Percentiles rank a stretch among this genome's conserved stretches.
Conservation (phyloP, 2,797 vertebrate species). For the Anomalospiza imberbis region DNA sequence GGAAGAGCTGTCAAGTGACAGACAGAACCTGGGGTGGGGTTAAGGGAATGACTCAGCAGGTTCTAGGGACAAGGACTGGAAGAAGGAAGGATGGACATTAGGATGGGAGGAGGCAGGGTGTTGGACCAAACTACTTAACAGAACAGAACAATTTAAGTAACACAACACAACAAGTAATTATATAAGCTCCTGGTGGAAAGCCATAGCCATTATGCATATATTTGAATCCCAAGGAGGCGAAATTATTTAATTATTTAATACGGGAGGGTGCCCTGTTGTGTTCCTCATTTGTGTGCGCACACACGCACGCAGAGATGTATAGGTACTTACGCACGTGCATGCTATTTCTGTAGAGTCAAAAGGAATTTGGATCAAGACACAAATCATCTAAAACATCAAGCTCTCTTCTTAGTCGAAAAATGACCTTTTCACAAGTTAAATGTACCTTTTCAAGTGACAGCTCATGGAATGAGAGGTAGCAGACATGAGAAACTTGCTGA, state of each 20-base stretch:
- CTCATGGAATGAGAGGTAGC: constrained; percentile 25
- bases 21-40: no score
- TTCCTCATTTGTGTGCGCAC: background rate
- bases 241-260: background rate
- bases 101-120: no score
- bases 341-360: background rate
- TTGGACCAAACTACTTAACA: no score
- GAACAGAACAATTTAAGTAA: no score
- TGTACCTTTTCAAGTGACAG: constrained; percentile 42
- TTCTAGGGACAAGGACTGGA: no score
- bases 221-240: background rate
- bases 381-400: background rate
- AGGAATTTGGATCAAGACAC: constrained; percentile 15
- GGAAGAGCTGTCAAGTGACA: no score
- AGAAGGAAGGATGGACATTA: no score
- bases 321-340: background rate
- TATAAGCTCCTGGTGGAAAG: background rate
- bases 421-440: constrained; percentile 54
- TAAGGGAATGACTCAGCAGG: no score
- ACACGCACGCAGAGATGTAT: fast-evolving
- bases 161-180: background rate
- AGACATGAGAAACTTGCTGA: constrained; percentile 47
- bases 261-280: background rate
- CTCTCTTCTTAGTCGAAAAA: constrained; percentile 7
- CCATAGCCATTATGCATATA: background rate